Evolutionary conservation across 2,113 vertebrate genomes (phyloP).

Genomic region (Erpornis zantholeuca): DNA sequence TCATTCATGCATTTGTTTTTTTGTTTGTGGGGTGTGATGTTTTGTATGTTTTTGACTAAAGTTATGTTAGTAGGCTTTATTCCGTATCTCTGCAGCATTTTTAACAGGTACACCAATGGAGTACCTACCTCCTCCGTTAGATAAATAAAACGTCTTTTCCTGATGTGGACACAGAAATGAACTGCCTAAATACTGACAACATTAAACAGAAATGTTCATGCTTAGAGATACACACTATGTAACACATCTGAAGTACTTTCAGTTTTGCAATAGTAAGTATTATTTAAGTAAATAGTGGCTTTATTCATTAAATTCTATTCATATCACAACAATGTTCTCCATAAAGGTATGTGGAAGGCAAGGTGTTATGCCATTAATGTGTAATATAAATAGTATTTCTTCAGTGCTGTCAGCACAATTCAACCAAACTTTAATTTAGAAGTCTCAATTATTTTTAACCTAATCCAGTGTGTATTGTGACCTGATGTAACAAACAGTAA

Average conservation of each 20-base stretch:
- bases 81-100: neutral
- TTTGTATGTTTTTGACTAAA: neutral
- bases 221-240: neutral
- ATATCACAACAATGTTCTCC: neutral
- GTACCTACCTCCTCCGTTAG: neutral
- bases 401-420: neutral
- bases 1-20: neutral
- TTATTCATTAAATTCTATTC: neutral
- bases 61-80: neutral
- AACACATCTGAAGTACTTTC: neutral
- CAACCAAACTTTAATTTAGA: neutral
- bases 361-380: neutral
- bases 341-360: neutral
- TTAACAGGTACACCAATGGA: neutral
- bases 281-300: neutral
- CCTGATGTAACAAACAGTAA: neutral
- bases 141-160: neutral
- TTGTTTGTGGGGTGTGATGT: rapidly evolving
- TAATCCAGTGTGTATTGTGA: neutral
- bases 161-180: neutral
- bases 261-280: neutral
- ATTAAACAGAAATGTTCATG: neutral
- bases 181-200: neutral
- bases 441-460: neutral
- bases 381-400: neutral